Evolutionary conservation across 1,140 invertebrate species (phyloP).

Genomic region (Pristionchus pacificus): DNA sequence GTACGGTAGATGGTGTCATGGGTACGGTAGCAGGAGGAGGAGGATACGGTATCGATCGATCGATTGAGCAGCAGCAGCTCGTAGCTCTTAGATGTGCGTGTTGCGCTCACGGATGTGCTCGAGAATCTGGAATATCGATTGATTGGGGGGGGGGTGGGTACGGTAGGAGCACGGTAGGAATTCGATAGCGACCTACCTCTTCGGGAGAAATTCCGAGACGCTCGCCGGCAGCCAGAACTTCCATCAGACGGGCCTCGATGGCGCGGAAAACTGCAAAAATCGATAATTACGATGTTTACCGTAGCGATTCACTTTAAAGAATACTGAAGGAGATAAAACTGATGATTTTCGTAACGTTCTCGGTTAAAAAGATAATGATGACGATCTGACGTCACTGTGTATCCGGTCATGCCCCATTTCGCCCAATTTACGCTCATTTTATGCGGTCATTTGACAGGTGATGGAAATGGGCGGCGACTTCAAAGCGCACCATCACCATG

Average conservation of each 20-base stretch:
- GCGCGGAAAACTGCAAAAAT: not conserved
- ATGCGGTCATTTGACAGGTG: no score
- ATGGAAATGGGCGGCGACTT: no score
- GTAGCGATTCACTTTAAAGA: no score
- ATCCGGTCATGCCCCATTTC: no score
- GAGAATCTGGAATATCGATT: not conserved
- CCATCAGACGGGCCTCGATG: not conserved
- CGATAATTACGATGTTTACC: not conserved
- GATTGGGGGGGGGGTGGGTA: not conserved
- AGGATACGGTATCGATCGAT: no score
- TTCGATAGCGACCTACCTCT: not conserved
- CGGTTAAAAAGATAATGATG: no score
- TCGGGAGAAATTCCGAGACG: not conserved
- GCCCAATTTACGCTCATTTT: no score
- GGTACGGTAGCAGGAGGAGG: not conserved
- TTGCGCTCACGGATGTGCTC: not conserved
- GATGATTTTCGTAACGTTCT: no score
- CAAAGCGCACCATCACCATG: no score
- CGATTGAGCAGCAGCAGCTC: not conserved
- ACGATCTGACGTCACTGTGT: no score
- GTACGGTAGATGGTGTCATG: no score
- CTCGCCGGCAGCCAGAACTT: not conserved
- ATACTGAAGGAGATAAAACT: not conserved
- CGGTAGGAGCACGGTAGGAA: not conserved
- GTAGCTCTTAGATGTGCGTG: not conserved